A percentile compares a stretch with the other conserved stretches of the same genome.
These are phyloP conservation scores for Melipona quadrifasciata DNA, from an alignment of 1,140 invertebrate species.

Conservation along the genomic window DNA sequence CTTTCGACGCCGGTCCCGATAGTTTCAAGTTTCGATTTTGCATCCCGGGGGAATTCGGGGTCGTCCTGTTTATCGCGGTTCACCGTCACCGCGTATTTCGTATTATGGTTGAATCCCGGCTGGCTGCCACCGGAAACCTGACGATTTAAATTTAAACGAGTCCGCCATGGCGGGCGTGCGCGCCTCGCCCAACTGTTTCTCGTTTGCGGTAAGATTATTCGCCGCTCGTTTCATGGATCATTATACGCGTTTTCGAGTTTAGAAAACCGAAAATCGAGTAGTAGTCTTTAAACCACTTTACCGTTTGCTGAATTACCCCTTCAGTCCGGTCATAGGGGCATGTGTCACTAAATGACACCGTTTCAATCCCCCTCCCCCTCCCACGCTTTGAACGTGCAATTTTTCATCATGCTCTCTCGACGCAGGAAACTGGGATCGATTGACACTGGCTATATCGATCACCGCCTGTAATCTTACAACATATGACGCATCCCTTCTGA, in stretches of 20 bases:
- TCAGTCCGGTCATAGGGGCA: not conserved
- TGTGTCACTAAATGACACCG: no score
- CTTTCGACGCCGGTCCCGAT: conserved; percentile 11
- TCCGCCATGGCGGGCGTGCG: not conserved
- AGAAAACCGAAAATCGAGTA: conserved; percentile 22
- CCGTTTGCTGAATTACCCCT: conserved; percentile 2
- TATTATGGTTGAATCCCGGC: conserved; percentile 23
- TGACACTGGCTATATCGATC: not conserved
- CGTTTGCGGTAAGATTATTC: conserved; percentile 44
- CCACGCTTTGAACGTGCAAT: not conserved
- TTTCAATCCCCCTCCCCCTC: not conserved
- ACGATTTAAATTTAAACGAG: conserved; percentile 50
- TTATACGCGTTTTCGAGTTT: conserved; percentile 37
- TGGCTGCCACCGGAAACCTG: conserved; percentile 25
- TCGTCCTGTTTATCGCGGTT: conserved; percentile 19
- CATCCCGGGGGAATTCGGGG: not conserved
- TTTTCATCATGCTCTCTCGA: not conserved
- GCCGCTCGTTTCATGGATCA: conserved; percentile 46
- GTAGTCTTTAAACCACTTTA: not conserved
- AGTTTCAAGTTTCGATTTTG: conserved; percentile 33
- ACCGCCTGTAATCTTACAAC: not conserved
- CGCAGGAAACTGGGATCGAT: not conserved
- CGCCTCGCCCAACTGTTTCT: conserved; percentile 7
- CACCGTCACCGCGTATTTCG: conserved; percentile 33
- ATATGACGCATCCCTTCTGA: not conserved